Evolutionary conservation across 2,888 invertebrate species (phyloP).

Genomic region (Drosophila paramelanica): DNA sequence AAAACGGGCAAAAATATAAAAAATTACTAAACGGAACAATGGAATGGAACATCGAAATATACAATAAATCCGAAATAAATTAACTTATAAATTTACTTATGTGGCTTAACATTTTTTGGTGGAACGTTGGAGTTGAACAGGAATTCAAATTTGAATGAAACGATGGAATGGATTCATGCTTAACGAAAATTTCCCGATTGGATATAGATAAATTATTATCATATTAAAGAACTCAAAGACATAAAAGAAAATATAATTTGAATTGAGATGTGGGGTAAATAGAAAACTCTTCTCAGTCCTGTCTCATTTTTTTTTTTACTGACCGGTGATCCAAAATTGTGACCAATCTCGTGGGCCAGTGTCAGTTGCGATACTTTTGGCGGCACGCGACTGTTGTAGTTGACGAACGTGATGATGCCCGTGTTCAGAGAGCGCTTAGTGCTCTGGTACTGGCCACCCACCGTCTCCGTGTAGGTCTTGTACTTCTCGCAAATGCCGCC

Average conservation of each 20-base stretch:
- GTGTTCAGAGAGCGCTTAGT: slow-evolving; percentile 98
- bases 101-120: not conserved
- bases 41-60: not conserved
- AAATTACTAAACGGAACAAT: not conserved
- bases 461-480: slow-evolving; percentile 98
- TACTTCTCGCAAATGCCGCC: slow-evolving; percentile 99
- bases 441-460: slow-evolving; percentile 96
- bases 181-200: too few relatives aligned
- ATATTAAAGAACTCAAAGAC: too few relatives aligned
- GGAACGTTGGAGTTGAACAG: not conserved
- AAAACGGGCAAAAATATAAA: slow-evolving; percentile 11
- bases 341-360: slow-evolving; percentile 99
- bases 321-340: slow-evolving; percentile 99
- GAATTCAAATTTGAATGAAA: not conserved
- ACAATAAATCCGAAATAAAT: not conserved
- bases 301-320: slow-evolving; percentile 79
- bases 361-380: slow-evolving; percentile 99
- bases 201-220: too few relatives aligned
- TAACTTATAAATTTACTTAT: too few relatives aligned
- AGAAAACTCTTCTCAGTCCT: not conserved
- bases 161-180: not conserved
- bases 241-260: too few relatives aligned
- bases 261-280: too few relatives aligned
- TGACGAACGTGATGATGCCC: slow-evolving; percentile 99
- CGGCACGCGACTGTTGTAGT: slow-evolving; percentile 98